Evolutionary conservation across 2,888 invertebrate genomes (phyloP), one percentile per base, ranked within the genome.

Genomic region (Athrips mouffetella): DNA sequence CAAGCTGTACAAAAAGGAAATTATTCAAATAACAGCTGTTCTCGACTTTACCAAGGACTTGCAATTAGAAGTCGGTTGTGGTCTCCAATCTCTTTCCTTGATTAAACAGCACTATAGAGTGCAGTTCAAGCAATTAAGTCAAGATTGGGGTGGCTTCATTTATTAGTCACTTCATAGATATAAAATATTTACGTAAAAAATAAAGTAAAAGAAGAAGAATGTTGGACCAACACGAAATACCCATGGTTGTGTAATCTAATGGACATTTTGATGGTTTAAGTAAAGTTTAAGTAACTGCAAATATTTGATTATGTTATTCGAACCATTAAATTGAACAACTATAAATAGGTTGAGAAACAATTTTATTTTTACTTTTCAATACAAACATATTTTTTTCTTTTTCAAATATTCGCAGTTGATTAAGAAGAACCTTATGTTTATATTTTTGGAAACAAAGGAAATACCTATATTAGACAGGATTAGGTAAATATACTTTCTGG

Each of bases 11-110:
- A 59, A 52, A 47, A 53, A 55, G 57, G 55, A 57, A 59, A 59
- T 59, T 57, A 59, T 59, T 59, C 58, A 59, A 57, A 59, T 59
- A 54, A 49, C 53, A 52, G n/a, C n/a, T n/a, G 52, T 53, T 51
- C 50, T 55, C 54, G 54, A 54, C 55, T 57, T 41, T 48, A 51
- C 33, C 50, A 51, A 48, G 48, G 46, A 30, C 11, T 31, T 13
- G 41, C 49, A 40, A 46, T 49, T 49, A 46, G 46, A 27, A 29
- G 18, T n/a, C 16, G 18, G 40, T 20, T 31, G 47, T 15, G 37
- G 48, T 30, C 49, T 49, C 39, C 49, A 49, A 49, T 49, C 49
- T 49, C 45, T 44, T 39, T 33, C 31, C 30, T 23, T 31, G 45
- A 45, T 49, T 49, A 49, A 45, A 48, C 48, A 18, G 41, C n/a